A percentile compares a stretch with the other conserved stretches of the same genome.
These are phyloP conservation scores for Melanostoma scalare DNA, from an alignment of 2,888 invertebrate genomes.

Conservation along the genomic window DNA sequence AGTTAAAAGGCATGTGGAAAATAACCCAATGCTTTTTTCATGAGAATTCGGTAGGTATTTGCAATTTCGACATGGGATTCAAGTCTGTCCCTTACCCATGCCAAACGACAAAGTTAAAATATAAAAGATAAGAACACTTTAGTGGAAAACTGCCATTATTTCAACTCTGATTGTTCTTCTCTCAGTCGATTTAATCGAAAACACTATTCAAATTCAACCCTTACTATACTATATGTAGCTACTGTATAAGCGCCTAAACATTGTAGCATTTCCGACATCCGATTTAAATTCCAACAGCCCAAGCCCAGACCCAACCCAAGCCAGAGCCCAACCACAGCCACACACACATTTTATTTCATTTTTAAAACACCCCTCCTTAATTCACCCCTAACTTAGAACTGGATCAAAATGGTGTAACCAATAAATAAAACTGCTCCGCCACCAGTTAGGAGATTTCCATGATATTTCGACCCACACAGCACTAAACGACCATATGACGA, in stretches of 20 bases:
- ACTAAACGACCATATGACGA: slow-evolving; percentile 66
- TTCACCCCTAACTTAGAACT: slow-evolving; percentile 10
- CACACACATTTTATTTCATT: slow-evolving; percentile 41
- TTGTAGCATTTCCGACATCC: neutral
- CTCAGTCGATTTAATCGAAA: slow-evolving; percentile 51
- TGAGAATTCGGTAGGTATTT: no score
- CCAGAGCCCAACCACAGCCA: neutral
- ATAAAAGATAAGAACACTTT: slow-evolving; percentile 20
- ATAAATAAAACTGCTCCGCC: slow-evolving; percentile 52
- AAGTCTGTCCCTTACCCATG: neutral
- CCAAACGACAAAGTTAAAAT: neutral
- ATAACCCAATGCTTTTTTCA: neutral
- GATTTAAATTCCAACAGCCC: no score
- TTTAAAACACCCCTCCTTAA: slow-evolving; percentile 20
- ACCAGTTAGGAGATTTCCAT: slow-evolving; percentile 15
- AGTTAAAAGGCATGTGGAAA: neutral
- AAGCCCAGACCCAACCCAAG: no score
- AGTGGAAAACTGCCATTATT: slow-evolving; percentile 36
- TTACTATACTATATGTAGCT: neutral
- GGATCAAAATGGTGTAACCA: slow-evolving; percentile 53
- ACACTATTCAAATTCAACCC: slow-evolving; percentile 32
- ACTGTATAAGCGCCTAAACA: neutral
- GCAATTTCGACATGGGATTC: no score
- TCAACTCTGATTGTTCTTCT: slow-evolving; percentile 33
- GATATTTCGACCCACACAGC: slow-evolving; percentile 30